phyloP scores from a whole-genome alignment of 2,113 vertebrate species.

The Equus przewalskii region DNA sequence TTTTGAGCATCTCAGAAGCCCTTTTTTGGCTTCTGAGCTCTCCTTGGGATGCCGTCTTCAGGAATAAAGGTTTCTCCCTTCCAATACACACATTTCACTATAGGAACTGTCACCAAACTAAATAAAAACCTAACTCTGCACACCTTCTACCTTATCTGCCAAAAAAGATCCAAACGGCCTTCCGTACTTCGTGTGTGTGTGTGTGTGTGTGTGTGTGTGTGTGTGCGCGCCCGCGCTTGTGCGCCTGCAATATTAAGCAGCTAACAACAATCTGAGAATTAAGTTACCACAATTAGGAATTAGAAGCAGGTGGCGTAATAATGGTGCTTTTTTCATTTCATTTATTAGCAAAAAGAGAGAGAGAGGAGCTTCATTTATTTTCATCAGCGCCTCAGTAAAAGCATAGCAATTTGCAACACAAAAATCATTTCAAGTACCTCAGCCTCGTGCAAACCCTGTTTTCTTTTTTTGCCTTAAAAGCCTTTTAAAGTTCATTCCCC shows the following conservation, averaged over 20 bases:
- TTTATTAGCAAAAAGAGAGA: slow-evolving; percentile 83
- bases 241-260: slow-evolving; percentile 86
- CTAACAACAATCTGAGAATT: slow-evolving; percentile 92
- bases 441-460: slow-evolving; percentile 85
- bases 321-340: slow-evolving; percentile 91
- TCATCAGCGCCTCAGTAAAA: slow-evolving; percentile 89
- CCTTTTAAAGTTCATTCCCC: slow-evolving; percentile 84
- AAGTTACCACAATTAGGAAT: slow-evolving; percentile 92
- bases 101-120: slow-evolving; percentile 80
- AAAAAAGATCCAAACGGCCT: slow-evolving; percentile 85
- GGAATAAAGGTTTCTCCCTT: slow-evolving; percentile 58
- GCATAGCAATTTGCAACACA: slow-evolving; percentile 89
- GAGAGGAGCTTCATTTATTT: slow-evolving; percentile 89
- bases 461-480: slow-evolving; percentile 88
- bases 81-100: slow-evolving; percentile 64
- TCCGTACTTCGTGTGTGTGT: slow-evolving; percentile 65
- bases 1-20: not conserved
- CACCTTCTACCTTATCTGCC: slow-evolving; percentile 76
- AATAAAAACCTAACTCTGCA: slow-evolving; percentile 81
- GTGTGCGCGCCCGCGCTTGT: not conserved
- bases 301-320: slow-evolving; percentile 93
- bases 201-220: not conserved
- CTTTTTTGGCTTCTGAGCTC: slow-evolving; percentile 4
- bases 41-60: slow-evolving; percentile 45
- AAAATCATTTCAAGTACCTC: slow-evolving; percentile 89